phyloP scores from a whole-genome alignment of 2,888 invertebrate species.

The Horisme vitalbata region DNA sequence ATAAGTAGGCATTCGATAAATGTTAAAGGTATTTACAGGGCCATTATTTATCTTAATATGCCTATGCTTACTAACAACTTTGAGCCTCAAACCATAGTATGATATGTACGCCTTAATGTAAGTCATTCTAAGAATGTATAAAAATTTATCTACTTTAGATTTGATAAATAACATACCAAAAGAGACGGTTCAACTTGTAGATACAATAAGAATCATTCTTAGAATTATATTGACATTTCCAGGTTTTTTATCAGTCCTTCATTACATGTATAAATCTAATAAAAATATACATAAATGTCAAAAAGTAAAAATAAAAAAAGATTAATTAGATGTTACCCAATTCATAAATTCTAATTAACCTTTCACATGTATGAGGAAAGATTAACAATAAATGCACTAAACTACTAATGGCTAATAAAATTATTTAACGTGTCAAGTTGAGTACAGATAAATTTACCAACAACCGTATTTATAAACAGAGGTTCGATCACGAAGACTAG shows the following conservation, averaged over 20 bases:
- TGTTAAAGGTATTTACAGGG: slow-evolving; percentile 61
- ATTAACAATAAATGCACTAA: slow-evolving; percentile 42
- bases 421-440: slow-evolving; percentile 21
- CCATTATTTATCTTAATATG: slow-evolving; percentile 37
- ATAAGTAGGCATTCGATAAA: slow-evolving; percentile 70
- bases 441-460: slow-evolving; percentile 20
- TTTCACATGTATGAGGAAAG: slow-evolving; percentile 44
- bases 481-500: too few species aligned
- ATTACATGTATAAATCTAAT: slow-evolving; percentile 51
- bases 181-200: slow-evolving; percentile 33
- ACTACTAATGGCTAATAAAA: slow-evolving; percentile 29
- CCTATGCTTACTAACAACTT: slow-evolving; percentile 56
- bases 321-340: slow-evolving; percentile 50
- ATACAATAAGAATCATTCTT: slow-evolving; percentile 38
- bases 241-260: slow-evolving; percentile 59
- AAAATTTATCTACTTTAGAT: slow-evolving; percentile 28
- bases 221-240: slow-evolving; percentile 43
- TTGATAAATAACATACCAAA: slow-evolving; percentile 34
- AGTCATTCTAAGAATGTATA: slow-evolving; percentile 34
- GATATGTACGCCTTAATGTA: slow-evolving; percentile 59
- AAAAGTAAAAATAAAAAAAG: slow-evolving; percentile 60
- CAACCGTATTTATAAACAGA: slow-evolving; percentile 16
- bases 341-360: slow-evolving; percentile 51
- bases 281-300: slow-evolving; percentile 61
- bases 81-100: slow-evolving; percentile 59